Evolutionary conservation across 2,113 vertebrate species (phyloP).

Genomic region (Oryzias woworae): DNA sequence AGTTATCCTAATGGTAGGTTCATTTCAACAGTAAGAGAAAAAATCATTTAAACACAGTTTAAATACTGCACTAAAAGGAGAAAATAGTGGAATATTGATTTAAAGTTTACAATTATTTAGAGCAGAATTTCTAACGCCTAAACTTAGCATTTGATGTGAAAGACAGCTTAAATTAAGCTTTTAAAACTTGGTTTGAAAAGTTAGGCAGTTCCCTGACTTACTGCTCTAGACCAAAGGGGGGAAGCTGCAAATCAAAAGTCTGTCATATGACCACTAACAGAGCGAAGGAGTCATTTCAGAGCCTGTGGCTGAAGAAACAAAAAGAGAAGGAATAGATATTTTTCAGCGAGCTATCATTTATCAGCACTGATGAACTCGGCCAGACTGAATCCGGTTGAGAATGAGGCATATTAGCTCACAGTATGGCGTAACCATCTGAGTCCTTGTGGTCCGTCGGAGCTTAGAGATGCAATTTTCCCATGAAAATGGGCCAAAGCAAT

Average conservation of each 20-base stretch:
- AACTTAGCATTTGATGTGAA: no score
- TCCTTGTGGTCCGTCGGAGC: constrained; percentile 1
- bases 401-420: constrained; percentile 24
- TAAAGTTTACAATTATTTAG: no score
- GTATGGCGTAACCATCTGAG: constrained; percentile 15
- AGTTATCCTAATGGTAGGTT: no score
- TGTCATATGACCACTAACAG: constrained; percentile 54
- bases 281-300: constrained; percentile 20
- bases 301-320: constrained; percentile 5
- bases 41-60: no score
- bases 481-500: constrained; percentile 5
- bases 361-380: constrained; percentile 61
- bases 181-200: not conserved
- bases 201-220: not conserved
- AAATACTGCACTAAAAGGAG: no score
- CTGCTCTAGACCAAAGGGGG: constrained; percentile 22
- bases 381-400: constrained; percentile 41
- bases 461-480: constrained; percentile 25
- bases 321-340: constrained; percentile 4
- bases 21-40: no score
- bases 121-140: no score
- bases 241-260: constrained; percentile 24
- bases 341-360: constrained; percentile 55
- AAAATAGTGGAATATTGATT: no score
- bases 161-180: not conserved